Conservation (phyloP, 2,888 invertebrate genomes). For the Dynastes maya region DNA sequence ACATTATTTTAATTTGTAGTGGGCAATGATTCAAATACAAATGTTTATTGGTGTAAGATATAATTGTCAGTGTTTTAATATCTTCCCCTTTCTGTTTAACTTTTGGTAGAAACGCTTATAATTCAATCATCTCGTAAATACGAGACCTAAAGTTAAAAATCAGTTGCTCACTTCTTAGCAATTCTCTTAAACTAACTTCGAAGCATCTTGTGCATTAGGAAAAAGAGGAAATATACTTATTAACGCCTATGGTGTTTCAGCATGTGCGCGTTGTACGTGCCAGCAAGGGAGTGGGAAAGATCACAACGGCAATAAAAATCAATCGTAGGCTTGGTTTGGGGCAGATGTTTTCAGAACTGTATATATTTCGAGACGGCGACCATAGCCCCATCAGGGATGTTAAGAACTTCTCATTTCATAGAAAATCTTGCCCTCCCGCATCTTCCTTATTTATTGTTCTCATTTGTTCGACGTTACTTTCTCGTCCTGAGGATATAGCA, state of each 20-base stretch:
- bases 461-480: constrained; percentile 26
- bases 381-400: constrained; percentile 58
- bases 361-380: constrained; percentile 62
- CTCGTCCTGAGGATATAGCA: constrained; percentile 2
- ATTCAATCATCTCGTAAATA: no score
- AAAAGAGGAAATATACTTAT: constrained; percentile 49
- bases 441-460: constrained; percentile 29
- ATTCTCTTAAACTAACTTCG: background rate
- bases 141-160: no score
- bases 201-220: constrained; percentile 15
- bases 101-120: no score
- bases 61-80: no score
- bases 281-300: constrained; percentile 39
- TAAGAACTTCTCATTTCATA: constrained; percentile 57
- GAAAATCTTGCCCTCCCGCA: constrained; percentile 12
- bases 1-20: no score
- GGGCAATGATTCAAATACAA: no score
- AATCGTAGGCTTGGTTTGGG: constrained; percentile 64
- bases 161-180: no score
- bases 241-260: constrained; percentile 46
- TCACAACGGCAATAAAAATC: constrained; percentile 67
- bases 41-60: no score
- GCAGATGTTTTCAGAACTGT: constrained; percentile 66
- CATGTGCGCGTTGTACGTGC: constrained; percentile 53
- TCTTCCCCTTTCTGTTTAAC: no score